Conservation (phyloP, 2,797 vertebrate genomes). For the Trachops cirrhosus region DNA sequence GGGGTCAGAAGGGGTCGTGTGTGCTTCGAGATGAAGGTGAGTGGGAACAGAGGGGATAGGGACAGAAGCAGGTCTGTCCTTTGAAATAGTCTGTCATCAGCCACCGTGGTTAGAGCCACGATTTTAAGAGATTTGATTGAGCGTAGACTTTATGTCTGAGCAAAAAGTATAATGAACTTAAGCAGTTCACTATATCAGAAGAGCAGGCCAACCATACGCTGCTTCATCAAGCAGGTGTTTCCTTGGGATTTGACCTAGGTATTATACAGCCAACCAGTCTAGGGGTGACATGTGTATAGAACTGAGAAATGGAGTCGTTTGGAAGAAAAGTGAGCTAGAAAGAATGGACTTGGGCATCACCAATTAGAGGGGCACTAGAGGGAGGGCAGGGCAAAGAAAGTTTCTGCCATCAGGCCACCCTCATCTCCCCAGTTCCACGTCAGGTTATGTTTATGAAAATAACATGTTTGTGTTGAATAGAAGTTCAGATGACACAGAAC, state of each 20-base stretch:
- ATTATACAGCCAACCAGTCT: neutral
- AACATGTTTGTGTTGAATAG: neutral
- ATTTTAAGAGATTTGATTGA: neutral
- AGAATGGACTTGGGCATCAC: neutral
- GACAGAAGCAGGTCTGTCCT: neutral
- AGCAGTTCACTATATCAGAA: neutral
- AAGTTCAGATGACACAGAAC: neutral
- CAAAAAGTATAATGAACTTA: neutral
- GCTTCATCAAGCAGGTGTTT: neutral
- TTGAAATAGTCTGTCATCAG: neutral
- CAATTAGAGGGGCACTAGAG: neutral
- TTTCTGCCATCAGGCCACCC: neutral
- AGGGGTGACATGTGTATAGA: neutral
- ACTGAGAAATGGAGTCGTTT: neutral
- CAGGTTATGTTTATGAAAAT: neutral
- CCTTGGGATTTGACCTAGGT: neutral
- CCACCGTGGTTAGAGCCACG: neutral
- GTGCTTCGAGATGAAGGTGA: conserved; percentile 95
- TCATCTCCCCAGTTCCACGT: neutral
- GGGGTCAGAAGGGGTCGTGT: conserved; percentile 90
- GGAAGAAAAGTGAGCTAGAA: neutral
- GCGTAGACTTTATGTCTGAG: neutral
- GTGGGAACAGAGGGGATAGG: neutral
- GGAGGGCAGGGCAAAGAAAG: neutral
- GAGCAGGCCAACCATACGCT: neutral